Evolutionary conservation across 1,140 invertebrate species (phyloP).

Genomic region (Cephus cinctus): DNA sequence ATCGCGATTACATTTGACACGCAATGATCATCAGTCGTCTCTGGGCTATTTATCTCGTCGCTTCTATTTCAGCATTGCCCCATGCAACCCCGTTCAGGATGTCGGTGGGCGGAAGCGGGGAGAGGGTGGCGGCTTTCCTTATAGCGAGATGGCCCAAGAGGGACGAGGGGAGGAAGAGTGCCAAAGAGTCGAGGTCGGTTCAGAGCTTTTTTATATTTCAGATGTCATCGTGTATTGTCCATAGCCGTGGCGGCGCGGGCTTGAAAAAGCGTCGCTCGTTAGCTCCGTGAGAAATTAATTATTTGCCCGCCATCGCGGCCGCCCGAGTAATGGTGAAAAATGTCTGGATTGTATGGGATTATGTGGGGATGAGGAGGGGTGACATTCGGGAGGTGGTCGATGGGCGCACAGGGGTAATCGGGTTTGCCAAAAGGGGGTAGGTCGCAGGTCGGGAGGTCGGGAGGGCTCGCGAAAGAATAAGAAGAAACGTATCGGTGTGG

Average conservation of each 20-base stretch:
- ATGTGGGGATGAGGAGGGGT: slow-evolving; percentile 31
- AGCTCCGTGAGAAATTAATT: slow-evolving; percentile 57
- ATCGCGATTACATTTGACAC: slow-evolving; percentile 11
- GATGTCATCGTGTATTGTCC: slow-evolving; percentile 41
- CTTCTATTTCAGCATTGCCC: slow-evolving; percentile 2
- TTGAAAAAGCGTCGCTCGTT: slow-evolving; percentile 46
- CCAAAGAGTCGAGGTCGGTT: no score
- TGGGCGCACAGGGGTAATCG: background rate
- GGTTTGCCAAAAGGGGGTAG: no score
- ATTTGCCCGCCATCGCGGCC: slow-evolving; percentile 49
- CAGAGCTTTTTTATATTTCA: slow-evolving; percentile 33
- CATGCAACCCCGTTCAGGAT: background rate
- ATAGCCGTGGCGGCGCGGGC: slow-evolving; percentile 23
- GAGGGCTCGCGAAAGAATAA: slow-evolving; percentile 46
- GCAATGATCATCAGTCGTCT: slow-evolving; percentile 10
- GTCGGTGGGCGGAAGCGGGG: background rate
- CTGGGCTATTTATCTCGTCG: slow-evolving; percentile 8
- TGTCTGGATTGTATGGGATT: slow-evolving; percentile 55
- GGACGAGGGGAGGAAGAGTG: no score
- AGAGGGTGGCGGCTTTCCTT: no score
- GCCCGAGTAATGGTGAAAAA: slow-evolving; percentile 56
- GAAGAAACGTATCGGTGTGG: slow-evolving; percentile 56
- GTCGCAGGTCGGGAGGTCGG: no score
- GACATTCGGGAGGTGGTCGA: no score
- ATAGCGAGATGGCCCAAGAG: no score